These are phyloP conservation scores for Pristionchus entomophagus DNA, from an alignment of 2,888 invertebrate species.

Conservation along the genomic window DNA sequence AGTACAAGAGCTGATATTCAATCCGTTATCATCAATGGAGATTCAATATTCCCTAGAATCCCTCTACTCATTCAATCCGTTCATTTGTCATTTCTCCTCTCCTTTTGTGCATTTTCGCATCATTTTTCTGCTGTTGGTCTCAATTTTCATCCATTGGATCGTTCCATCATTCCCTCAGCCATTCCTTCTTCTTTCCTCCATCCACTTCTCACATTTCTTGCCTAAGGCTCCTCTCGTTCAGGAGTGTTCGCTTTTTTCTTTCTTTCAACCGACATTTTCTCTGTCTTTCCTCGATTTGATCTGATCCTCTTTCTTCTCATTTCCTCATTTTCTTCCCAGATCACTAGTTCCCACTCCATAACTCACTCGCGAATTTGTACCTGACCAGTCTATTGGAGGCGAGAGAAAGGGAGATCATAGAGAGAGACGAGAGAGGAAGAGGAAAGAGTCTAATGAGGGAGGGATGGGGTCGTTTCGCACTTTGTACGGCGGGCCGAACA, in stretches of 20 bases:
- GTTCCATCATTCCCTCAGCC: not conserved
- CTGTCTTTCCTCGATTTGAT: not conserved
- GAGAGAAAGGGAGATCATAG: not conserved
- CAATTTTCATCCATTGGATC: not conserved
- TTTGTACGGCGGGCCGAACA: slow-evolving; percentile 23
- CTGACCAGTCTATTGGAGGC: not conserved
- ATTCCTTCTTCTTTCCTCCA: not conserved
- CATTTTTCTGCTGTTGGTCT: not conserved
- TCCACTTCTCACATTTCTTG: slow-evolving; percentile 17
- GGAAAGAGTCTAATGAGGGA: not conserved
- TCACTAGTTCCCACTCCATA: slow-evolving; percentile 6
- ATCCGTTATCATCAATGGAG: no score
- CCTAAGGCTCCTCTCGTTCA: not conserved
- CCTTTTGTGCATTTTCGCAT: not conserved
- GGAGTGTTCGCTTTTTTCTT: not conserved
- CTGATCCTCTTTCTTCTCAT: not conserved
- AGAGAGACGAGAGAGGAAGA: not conserved
- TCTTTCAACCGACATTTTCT: not conserved
- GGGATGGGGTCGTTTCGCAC: slow-evolving; percentile 22
- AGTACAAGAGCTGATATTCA: no score
- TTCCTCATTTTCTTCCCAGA: not conserved
- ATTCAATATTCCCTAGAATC: no score
- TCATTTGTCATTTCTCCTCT: not conserved
- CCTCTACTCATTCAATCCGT: not conserved
- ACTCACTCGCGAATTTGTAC: not conserved